Conservation (phyloP, 2,888 invertebrate genomes). For the Osmoderma eremita region DNA sequence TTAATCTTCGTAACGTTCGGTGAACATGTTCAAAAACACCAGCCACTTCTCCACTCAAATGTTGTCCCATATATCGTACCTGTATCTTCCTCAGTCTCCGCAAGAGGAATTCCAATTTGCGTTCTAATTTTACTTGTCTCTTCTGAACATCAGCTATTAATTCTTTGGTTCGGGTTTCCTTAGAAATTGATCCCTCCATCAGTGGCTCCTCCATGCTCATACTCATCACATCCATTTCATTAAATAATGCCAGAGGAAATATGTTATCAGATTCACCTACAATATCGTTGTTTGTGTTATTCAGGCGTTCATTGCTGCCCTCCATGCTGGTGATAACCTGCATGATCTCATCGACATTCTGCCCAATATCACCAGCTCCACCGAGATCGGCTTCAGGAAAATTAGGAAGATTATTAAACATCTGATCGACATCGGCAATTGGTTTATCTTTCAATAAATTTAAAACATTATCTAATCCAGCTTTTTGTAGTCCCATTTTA, state of each 20-base stretch:
- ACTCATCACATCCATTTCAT: slow-evolving; percentile 68
- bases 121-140: slow-evolving; percentile 72
- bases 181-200: slow-evolving; percentile 63
- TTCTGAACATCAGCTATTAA: slow-evolving; percentile 66
- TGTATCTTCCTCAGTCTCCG: slow-evolving; percentile 81
- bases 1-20: slow-evolving; percentile 61
- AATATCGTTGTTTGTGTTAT: slow-evolving; percentile 55
- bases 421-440: slow-evolving; percentile 73
- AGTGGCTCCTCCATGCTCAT: slow-evolving; percentile 62
- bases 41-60: slow-evolving; percentile 80
- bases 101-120: slow-evolving; percentile 77
- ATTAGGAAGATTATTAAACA: slow-evolving; percentile 68
- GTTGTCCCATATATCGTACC: slow-evolving; percentile 77
- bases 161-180: slow-evolving; percentile 65
- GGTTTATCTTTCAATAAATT: slow-evolving; percentile 65
- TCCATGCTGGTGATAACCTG: slow-evolving; percentile 83
- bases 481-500: slow-evolving; percentile 66
- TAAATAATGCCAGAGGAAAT: slow-evolving; percentile 56
- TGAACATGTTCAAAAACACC: slow-evolving; percentile 82
- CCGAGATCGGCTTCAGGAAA: slow-evolving; percentile 56
- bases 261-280: slow-evolving; percentile 56
- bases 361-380: slow-evolving; percentile 44
- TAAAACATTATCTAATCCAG: slow-evolving; percentile 68
- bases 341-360: slow-evolving; percentile 71
- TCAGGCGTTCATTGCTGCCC: slow-evolving; percentile 64